phyloP scores from a whole-genome alignment of 2,113 vertebrate species.

The Semicossyphus pulcher region DNA sequence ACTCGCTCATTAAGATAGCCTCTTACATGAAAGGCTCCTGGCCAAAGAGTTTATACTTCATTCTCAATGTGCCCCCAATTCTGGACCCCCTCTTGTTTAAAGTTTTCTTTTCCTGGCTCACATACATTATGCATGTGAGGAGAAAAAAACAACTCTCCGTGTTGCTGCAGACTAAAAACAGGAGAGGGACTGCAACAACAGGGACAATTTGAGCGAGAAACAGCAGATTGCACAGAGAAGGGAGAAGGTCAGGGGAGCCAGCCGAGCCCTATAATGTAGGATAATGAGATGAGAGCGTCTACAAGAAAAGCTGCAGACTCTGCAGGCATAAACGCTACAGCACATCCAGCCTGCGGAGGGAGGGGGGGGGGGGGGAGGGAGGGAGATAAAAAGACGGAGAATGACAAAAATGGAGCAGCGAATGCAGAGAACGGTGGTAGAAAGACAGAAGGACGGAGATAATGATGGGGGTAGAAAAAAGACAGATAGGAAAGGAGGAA shows the following conservation, averaged over 20 bases:
- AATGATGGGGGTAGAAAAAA: slow-evolving; percentile 45
- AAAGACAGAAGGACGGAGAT: slow-evolving; percentile 31
- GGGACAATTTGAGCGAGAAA: slow-evolving; percentile 19
- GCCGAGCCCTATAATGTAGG: slow-evolving; percentile 31
- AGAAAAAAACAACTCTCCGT: neutral
- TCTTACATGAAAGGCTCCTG: neutral
- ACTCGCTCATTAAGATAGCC: neutral
- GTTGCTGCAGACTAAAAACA: neutral
- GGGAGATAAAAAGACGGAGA: slow-evolving; percentile 28
- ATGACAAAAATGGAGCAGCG: slow-evolving; percentile 29
- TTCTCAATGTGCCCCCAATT: neutral
- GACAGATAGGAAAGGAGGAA: neutral
- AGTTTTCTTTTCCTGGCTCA: neutral
- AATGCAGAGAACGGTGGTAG: slow-evolving; percentile 17
- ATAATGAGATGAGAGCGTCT: slow-evolving; percentile 55
- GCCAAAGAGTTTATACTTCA: neutral
- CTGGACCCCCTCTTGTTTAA: neutral
- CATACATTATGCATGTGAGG: neutral
- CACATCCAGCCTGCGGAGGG: slow-evolving; percentile 5
- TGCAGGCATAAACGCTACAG: slow-evolving; percentile 22
- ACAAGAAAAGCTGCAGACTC: slow-evolving; percentile 33
- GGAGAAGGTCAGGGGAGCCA: slow-evolving; percentile 45
- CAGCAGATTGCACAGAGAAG: slow-evolving; percentile 40
- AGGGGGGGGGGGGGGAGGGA: slow-evolving; percentile 2
- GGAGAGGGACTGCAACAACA: neutral